Percentiles rank a stretch among this genome's conserved stretches.
Evolutionary conservation across 2,797 vertebrate genomes (phyloP).

Genomic region (Tragelaphus eurycerus): DNA sequence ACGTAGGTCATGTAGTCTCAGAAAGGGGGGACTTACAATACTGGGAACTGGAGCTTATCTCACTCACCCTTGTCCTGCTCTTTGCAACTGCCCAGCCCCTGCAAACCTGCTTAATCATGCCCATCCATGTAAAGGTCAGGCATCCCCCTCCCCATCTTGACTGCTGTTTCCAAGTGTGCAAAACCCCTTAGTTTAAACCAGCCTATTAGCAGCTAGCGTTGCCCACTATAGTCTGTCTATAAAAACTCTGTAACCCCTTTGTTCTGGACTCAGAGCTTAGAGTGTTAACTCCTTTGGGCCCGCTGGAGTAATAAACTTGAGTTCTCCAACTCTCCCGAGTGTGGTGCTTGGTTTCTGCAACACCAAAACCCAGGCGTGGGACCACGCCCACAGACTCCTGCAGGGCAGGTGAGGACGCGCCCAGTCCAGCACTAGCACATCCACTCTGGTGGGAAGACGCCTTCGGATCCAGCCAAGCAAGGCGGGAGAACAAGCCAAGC

Average conservation of each 20-base stretch:
- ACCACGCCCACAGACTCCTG: not conserved
- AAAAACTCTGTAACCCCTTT: not conserved
- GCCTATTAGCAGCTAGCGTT: not conserved
- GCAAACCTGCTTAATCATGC: not conserved
- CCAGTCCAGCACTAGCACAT: no score
- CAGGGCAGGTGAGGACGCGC: not conserved
- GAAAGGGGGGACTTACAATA: not conserved
- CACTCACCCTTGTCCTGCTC: not conserved
- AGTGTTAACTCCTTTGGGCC: not conserved
- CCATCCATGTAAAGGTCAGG: not conserved
- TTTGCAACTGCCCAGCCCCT: not conserved
- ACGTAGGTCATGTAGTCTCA: not conserved
- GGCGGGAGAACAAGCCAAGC: not conserved
- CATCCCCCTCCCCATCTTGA: not conserved
- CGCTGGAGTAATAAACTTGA: not conserved
- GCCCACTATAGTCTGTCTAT: not conserved
- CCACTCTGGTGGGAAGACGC: not conserved
- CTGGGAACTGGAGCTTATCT: not conserved
- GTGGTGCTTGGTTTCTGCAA: not conserved
- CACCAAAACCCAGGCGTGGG: not conserved
- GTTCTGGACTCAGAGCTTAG: not conserved
- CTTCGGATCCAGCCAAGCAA: not conserved
- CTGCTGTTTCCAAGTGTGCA: not conserved
- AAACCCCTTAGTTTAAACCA: not conserved
- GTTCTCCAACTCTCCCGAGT: not conserved